These are phyloP conservation scores for Trichomalopsis sarcophagae DNA, from an alignment of 1,140 invertebrate species.

Conservation along the genomic window DNA sequence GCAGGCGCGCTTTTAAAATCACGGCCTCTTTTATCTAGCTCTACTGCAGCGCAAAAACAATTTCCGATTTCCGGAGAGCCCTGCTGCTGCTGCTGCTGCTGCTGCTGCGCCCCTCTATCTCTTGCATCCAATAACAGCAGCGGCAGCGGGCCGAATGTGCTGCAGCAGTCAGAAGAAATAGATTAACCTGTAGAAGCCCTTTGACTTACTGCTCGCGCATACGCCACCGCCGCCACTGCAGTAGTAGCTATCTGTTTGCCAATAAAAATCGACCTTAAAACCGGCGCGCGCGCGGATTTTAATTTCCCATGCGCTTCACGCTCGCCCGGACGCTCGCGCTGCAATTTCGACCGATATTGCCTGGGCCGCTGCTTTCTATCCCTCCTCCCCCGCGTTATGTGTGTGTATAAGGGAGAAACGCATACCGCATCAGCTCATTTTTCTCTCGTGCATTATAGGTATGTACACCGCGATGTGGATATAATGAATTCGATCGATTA, in stretches of 20 bases:
- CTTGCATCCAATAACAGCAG: not conserved
- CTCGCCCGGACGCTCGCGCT: too few species aligned
- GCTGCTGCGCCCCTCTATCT: too few species aligned
- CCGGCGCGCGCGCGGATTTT: not conserved
- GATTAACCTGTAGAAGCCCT: slow-evolving; percentile 46
- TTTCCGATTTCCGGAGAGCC: not conserved
- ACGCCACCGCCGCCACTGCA: not conserved
- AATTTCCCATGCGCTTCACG: slow-evolving; percentile 28
- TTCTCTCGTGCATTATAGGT: not conserved
- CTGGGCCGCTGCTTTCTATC: not conserved
- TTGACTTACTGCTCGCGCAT: slow-evolving; percentile 53
- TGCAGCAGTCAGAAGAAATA: not conserved
- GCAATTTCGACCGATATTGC: slow-evolving; percentile 19
- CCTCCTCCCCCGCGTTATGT: not conserved
- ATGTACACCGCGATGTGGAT: too few species aligned
- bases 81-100: too few species aligned
- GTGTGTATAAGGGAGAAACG: not conserved
- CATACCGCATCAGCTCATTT: not conserved
- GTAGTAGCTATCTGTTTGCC: slow-evolving; percentile 46
- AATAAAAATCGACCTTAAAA: slow-evolving; percentile 48
- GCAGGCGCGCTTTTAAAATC: too few species aligned
- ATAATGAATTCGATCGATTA: slow-evolving; percentile 15
- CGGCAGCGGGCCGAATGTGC: not conserved
- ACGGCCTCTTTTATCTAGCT: not conserved
- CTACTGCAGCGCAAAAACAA: not conserved